These are phyloP conservation scores for Benitochromis conjunctus DNA, from an alignment of 2,113 vertebrate genomes.

Conservation along the genomic window DNA sequence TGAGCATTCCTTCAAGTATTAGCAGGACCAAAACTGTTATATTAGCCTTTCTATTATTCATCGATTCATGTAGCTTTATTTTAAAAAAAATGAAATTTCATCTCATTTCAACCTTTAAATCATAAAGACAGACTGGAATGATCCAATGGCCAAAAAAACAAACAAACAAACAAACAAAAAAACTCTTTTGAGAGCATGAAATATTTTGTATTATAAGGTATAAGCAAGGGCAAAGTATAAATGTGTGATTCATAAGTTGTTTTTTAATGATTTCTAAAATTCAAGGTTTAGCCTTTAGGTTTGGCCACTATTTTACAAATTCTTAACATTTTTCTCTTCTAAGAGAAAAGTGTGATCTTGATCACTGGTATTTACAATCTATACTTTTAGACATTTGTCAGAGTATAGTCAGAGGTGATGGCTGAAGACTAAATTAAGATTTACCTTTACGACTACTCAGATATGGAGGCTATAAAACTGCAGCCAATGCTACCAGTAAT, in stretches of 20 bases:
- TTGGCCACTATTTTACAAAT: background rate
- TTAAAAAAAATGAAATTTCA: background rate
- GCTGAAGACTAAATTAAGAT: background rate
- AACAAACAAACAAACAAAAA: too few species aligned
- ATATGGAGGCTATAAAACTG: background rate
- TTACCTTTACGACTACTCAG: background rate
- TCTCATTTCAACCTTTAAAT: background rate
- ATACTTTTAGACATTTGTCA: background rate
- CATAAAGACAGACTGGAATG: background rate
- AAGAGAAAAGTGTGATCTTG: background rate
- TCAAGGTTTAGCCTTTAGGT: background rate
- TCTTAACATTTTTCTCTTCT: background rate
- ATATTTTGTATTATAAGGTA: background rate
- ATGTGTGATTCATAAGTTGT: background rate
- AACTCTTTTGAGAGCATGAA: background rate
- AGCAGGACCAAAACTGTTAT: conserved; percentile 21
- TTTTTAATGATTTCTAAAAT: background rate
- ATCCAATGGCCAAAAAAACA: background rate
- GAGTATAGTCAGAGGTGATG: background rate
- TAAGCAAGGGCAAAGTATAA: background rate
- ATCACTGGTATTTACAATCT: background rate
- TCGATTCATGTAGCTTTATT: background rate
- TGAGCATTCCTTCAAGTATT: conserved; percentile 26
- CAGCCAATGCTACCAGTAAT: background rate
- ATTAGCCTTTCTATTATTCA: background rate